Percentiles rank a stretch among this genome's conserved stretches.
Conservation (phyloP, 2,888 invertebrate genomes). For the Strigamia crassipes region DNA sequence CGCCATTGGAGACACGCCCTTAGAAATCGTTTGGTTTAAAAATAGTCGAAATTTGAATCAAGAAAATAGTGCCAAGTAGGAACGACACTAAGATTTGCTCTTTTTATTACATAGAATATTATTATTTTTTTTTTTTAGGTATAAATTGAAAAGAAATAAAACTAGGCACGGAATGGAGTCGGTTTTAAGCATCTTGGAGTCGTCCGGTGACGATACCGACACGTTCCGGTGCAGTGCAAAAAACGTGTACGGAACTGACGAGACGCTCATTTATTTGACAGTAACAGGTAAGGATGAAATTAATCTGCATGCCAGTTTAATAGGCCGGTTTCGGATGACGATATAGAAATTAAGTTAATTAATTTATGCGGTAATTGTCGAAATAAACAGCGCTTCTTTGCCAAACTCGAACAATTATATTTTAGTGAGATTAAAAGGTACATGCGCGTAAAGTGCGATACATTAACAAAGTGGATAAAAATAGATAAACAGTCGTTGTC, state of each 20-base stretch:
- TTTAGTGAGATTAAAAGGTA: too few relatives aligned
- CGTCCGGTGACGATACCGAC: slow-evolving; percentile 39
- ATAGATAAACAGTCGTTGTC: too few relatives aligned
- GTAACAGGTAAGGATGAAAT: slow-evolving; percentile 59
- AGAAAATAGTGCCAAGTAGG: slow-evolving; percentile 21
- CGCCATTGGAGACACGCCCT: slow-evolving; percentile 58
- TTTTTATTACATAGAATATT: not conserved
- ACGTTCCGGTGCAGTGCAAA: slow-evolving; percentile 60
- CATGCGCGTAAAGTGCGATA: too few relatives aligned
- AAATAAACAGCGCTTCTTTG: too few relatives aligned
- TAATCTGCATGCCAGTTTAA: not conserved
- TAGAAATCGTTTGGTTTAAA: slow-evolving; percentile 58
- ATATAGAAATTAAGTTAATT: not conserved
- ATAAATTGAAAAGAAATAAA: slow-evolving; percentile 29
- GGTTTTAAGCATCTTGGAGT: slow-evolving; percentile 37
- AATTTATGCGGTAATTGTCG: too few relatives aligned
- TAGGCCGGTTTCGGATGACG: not conserved
- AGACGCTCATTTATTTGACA: slow-evolving; percentile 60
- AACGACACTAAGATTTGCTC: not conserved
- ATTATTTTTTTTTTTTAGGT: not conserved
- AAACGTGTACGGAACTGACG: slow-evolving; percentile 62
- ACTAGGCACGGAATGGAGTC: slow-evolving; percentile 38
- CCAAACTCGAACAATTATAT: too few relatives aligned
- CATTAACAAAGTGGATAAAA: too few relatives aligned
- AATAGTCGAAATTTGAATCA: slow-evolving; percentile 50